These are phyloP conservation scores for Odocoileus virginianus DNA, from an alignment of 2,113 vertebrate genomes.

Conservation along the genomic window DNA sequence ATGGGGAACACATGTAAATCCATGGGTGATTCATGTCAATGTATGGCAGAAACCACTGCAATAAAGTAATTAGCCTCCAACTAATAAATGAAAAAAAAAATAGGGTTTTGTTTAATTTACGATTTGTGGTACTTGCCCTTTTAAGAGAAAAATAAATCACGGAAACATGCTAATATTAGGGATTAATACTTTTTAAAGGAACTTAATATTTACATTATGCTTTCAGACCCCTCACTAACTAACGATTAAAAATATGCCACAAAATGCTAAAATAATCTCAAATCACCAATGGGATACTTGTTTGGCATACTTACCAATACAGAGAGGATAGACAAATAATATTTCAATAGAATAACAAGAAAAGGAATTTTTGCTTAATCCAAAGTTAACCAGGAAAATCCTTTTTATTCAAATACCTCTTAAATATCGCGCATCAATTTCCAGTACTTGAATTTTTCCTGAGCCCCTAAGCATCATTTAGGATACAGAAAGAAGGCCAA, in stretches of 20 bases:
- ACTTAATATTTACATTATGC: background rate
- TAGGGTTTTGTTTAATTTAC: background rate
- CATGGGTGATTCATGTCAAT: too few species aligned
- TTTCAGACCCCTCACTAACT: background rate
- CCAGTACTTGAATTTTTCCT: background rate
- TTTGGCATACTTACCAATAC: background rate
- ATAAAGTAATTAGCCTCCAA: too few species aligned
- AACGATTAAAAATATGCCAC: background rate
- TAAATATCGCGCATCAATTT: background rate
- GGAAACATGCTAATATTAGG: background rate
- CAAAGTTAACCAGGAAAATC: slow-evolving; percentile 14
- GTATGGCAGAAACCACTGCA: too few species aligned
- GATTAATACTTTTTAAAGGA: slow-evolving; percentile 14
- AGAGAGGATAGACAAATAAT: background rate
- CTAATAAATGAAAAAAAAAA: background rate
- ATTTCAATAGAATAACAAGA: background rate
- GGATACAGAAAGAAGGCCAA: background rate
- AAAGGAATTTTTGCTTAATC: background rate
- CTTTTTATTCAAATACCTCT: slow-evolving; percentile 22
- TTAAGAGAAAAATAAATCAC: background rate
- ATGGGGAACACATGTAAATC: too few species aligned
- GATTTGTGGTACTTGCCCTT: background rate
- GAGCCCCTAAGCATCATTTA: slow-evolving; percentile 2
- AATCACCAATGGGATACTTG: background rate
- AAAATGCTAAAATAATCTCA: slow-evolving; percentile 28